Evolutionary conservation across 2,888 invertebrate genomes (phyloP), one percentile per base, ranked within the genome.

Genomic region (Stomorhina lunata): DNA sequence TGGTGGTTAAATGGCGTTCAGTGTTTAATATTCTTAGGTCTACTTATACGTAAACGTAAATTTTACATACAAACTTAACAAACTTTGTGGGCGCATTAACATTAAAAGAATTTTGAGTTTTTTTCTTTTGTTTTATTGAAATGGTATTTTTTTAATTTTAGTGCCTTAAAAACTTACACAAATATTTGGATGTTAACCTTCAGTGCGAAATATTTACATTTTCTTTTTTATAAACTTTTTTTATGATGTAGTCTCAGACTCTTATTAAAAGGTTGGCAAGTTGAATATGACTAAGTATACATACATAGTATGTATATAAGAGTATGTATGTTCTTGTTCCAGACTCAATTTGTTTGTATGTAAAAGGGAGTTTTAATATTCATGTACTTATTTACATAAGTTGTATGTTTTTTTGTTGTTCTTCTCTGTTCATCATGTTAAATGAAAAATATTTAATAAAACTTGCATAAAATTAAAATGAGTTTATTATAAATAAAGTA

Each of bases 341-440:
- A 34, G 45, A 65, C n/a, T n/a, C n/a, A n/a, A n/a, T n/a, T n/a
- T n/a, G n/a, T n/a, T n/a, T n/a, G 55, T 15, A n/a, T 2, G 15
- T 43, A 29, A 15, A 69, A 61, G 40, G 48, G 50, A 57, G 75
- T 81, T 69, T 78, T 81, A 78, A 78, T 81, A 78, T 75, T 81
- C 68, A 50, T 48, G 55, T 81, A n/a, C n/a, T n/a, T n/a, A 81
- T 81, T 81, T 81, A 69, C 77, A 73, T 69, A 81, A 73, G 68
- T 68, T 63, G 4, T 45, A 32, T 61, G 17, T 22, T 32, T 37
- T 20, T 34, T 12, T 34, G 34, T 40, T 59, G 1, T 53, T 25
- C 20, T 12, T 15, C 1, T 57, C 34, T 68, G 10, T 25, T 55
- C 17, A 29, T 55, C 57, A 71, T 65, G 50, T 59, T 68, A 68